Evolutionary conservation across 2,113 vertebrate genomes (phyloP).

Genomic region (Dasyprocta punctata): DNA sequence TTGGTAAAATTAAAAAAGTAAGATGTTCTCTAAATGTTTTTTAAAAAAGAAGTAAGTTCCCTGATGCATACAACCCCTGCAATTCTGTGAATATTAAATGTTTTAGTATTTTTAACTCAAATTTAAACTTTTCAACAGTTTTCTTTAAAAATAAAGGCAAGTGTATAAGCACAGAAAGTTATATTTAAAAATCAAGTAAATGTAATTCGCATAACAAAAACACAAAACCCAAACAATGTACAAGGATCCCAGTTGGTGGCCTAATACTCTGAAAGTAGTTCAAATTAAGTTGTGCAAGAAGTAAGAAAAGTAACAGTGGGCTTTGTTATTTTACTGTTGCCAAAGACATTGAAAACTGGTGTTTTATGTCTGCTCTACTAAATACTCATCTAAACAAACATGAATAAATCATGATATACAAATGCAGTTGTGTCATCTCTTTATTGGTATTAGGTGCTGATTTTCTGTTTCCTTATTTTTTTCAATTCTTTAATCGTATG

Average conservation of each 20-base stretch:
- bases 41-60: not conserved
- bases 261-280: conserved; percentile 13
- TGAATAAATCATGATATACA: conserved; percentile 18
- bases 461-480: not conserved
- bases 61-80: not conserved
- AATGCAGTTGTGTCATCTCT: not conserved
- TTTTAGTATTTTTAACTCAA: not conserved
- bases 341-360: not conserved
- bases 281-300: conserved; percentile 9
- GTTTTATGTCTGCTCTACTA: not conserved
- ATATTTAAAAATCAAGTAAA: not conserved
- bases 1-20: not conserved
- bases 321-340: not conserved
- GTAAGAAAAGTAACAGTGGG: not conserved
- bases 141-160: not conserved
- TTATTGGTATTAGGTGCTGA: conserved; percentile 58
- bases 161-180: not conserved
- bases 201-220: not conserved
- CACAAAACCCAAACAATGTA: not conserved
- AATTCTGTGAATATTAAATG: not conserved
- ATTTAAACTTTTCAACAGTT: not conserved
- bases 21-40: not conserved
- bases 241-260: not conserved
- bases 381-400: not conserved
- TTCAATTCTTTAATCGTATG: conserved; percentile 74